Percentiles rank a stretch among this genome's conserved stretches.
Evolutionary conservation across 2,797 vertebrate species (phyloP).

Genomic region (Amphiprion clarkii): DNA sequence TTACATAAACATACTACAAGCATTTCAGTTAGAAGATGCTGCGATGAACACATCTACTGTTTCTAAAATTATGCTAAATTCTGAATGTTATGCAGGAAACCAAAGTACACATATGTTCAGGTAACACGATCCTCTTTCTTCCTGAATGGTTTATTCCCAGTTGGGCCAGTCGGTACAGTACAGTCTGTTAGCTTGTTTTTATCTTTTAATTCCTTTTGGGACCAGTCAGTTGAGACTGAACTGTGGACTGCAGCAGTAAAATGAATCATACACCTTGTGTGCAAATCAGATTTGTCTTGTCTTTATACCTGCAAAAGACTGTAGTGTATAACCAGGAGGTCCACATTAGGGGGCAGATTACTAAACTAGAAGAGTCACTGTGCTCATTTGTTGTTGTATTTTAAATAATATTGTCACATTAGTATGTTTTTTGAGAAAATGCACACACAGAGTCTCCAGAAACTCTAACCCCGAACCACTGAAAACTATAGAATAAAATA

Average conservation of each 20-base stretch:
- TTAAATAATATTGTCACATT: background rate
- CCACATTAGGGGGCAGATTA: background rate
- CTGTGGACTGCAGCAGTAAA: constrained; percentile 9
- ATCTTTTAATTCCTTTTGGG: constrained; percentile 36
- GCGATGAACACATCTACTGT: background rate
- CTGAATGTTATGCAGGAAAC: background rate
- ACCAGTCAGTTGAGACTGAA: constrained; percentile 12
- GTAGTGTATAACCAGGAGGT: background rate
- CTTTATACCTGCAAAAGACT: background rate
- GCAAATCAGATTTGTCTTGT: constrained; percentile 17
- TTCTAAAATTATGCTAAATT: background rate
- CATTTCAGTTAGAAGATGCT: background rate
- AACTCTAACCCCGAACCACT: background rate
- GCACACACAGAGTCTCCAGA: too few relatives aligned
- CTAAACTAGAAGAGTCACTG: background rate
- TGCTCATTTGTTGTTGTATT: background rate
- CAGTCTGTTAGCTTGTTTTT: constrained; percentile 23
- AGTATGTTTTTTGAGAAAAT: background rate
- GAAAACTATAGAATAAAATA: too few relatives aligned
- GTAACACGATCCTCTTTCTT: background rate
- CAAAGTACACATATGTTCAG: background rate
- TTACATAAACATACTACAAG: background rate
- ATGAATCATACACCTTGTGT: constrained; percentile 15
- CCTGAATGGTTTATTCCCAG: background rate
- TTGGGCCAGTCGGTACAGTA: background rate